Evolutionary conservation across 2,113 vertebrate genomes (phyloP).

Genomic region (Mustelus asterias): DNA sequence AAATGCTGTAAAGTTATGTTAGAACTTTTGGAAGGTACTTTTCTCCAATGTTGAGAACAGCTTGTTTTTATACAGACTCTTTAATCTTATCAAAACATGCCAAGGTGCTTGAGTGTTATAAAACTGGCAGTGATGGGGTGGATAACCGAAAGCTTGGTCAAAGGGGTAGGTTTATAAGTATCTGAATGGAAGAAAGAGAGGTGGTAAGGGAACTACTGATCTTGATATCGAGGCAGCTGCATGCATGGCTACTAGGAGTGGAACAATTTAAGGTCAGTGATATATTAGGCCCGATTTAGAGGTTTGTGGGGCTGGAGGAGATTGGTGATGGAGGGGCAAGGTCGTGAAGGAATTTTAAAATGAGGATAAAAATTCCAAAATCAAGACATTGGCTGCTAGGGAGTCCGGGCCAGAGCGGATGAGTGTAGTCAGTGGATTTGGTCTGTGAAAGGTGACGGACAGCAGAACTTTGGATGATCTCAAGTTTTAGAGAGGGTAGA

Average conservation of each 20-base stretch:
- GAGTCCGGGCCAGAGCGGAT: not conserved
- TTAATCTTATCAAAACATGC: not conserved
- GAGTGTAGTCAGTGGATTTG: not conserved
- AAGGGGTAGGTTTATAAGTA: not conserved
- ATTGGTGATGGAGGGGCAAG: not conserved
- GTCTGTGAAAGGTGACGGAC: not conserved
- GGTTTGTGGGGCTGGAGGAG: not conserved
- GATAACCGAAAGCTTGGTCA: not conserved
- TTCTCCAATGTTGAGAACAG: not conserved
- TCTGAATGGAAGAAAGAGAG: no score
- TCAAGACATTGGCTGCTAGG: not conserved
- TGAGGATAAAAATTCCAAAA: not conserved
- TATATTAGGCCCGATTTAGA: not conserved
- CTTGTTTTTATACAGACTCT: no score
- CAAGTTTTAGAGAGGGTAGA: not conserved
- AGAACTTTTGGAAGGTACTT: not conserved
- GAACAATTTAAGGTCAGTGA: not conserved
- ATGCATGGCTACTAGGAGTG: not conserved
- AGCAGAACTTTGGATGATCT: not conserved
- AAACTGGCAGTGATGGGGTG: not conserved
- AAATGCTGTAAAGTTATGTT: not conserved
- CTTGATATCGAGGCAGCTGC: not conserved
- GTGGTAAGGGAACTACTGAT: no score
- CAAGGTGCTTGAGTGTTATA: not conserved
- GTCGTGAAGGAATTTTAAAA: not conserved